Conservation (phyloP, 2,113 vertebrate genomes). For the Serinus canaria region DNA sequence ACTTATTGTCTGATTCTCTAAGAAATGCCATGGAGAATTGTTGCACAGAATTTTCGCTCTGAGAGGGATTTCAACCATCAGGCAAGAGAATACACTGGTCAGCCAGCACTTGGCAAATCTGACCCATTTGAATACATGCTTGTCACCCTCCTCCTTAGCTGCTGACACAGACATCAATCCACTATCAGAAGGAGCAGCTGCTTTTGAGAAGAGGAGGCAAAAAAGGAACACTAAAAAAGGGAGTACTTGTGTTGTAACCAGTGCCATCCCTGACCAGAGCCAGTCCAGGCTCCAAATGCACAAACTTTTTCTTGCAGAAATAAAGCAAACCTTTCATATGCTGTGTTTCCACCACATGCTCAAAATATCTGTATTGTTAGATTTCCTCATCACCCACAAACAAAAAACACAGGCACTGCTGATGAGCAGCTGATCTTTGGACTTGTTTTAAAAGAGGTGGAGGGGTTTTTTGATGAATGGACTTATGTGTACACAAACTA, state of each 20-base stretch:
- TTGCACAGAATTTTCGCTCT: not conserved
- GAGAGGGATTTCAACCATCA: not conserved
- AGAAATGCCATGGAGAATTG: not conserved
- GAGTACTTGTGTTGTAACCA: not conserved
- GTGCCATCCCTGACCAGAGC: not conserved
- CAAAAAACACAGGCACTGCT: not conserved
- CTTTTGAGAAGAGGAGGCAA: not conserved
- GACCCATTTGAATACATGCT: rapidly evolving
- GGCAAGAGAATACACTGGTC: not conserved
- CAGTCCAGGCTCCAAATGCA: not conserved
- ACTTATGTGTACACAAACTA: not conserved
- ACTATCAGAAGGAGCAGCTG: not conserved
- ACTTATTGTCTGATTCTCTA: not conserved
- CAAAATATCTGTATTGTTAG: not conserved
- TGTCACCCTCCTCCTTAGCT: not conserved
- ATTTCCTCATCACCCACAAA: not conserved
- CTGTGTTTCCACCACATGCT: not conserved
- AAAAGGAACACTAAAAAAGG: not conserved
- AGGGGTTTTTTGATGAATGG: not conserved
- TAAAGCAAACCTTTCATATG: not conserved
- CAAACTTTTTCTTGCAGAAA: not conserved
- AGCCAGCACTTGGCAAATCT: not conserved
- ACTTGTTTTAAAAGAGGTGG: not conserved
- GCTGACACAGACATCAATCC: not conserved
- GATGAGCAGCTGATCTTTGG: not conserved